Percentiles rank a stretch among this genome's conserved stretches.
phyloP scores from a whole-genome alignment of 2,797 vertebrate genomes.

The Margarornis squamiger region DNA sequence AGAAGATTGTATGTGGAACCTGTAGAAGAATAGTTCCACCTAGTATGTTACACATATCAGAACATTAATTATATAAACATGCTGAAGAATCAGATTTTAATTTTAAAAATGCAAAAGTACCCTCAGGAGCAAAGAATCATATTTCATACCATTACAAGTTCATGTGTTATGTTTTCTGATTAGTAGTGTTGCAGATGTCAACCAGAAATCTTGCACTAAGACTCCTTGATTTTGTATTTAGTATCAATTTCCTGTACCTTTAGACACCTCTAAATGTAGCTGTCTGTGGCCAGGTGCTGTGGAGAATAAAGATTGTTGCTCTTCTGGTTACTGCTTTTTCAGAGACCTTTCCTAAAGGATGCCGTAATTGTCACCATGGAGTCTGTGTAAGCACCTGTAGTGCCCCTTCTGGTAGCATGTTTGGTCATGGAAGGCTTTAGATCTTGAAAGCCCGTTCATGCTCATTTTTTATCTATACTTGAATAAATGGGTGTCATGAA shows the following conservation, averaged over 20 bases:
- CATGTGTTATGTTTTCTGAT: background rate
- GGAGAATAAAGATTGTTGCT: background rate
- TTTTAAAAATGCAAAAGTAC: background rate
- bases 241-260: background rate
- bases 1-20: background rate
- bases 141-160: background rate
- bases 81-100: background rate
- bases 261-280: background rate
- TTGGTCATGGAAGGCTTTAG: background rate
- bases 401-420: background rate
- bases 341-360: background rate
- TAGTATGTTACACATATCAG: background rate
- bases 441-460: background rate
- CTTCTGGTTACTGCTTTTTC: background rate
- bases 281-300: background rate
- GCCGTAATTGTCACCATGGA: fast-evolving
- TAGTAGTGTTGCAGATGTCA: background rate
- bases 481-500: background rate
- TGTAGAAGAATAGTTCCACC: background rate
- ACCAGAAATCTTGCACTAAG: background rate
- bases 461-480: background rate
- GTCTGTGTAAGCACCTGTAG: background rate
- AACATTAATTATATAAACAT: background rate
- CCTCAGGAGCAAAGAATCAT: background rate
- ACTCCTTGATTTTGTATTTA: background rate